Percentiles rank a stretch among this genome's conserved stretches.
phyloP scores from a whole-genome alignment of 2,113 vertebrate species.

The Syngnathus typhle region DNA sequence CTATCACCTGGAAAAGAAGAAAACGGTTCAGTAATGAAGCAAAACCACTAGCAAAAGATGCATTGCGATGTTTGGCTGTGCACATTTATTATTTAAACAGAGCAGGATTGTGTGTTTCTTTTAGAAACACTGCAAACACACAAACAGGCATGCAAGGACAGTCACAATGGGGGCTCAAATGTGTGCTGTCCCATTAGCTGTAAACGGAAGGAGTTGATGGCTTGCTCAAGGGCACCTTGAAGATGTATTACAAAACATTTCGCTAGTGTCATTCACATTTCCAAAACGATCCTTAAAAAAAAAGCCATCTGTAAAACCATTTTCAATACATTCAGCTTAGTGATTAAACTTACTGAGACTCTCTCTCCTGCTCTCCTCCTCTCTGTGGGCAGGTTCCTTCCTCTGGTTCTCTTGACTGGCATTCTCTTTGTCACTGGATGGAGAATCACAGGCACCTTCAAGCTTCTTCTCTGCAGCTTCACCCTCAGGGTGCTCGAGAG shows the following conservation, averaged over 20 bases:
- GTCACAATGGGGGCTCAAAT: no score
- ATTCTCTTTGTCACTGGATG: constrained; percentile 97
- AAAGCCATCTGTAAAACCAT: background rate
- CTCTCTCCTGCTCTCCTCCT: constrained; percentile 84
- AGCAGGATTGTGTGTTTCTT: no score
- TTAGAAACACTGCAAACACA: no score
- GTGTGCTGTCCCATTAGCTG: no score
- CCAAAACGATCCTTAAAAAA: no score
- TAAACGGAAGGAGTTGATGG: no score
- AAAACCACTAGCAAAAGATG: background rate
- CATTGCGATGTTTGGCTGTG: background rate
- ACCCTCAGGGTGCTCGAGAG: constrained; percentile 79
- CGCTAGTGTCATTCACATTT: no score
- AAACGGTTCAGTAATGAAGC: background rate
- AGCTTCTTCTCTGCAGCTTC: constrained; percentile 84
- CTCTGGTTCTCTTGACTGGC: constrained; percentile 85
- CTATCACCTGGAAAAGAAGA: constrained; percentile 74
- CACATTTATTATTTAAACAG: no score
- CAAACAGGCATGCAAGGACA: no score
- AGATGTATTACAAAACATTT: no score
- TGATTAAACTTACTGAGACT: constrained; percentile 78
- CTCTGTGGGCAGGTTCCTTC: constrained; percentile 76
- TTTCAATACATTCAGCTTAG: background rate
- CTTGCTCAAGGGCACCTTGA: no score
- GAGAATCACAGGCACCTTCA: constrained; percentile 89